Base-by-base conservation (phyloP, 2,888 invertebrate species). In the Romanomermis culicivorax region DNA sequence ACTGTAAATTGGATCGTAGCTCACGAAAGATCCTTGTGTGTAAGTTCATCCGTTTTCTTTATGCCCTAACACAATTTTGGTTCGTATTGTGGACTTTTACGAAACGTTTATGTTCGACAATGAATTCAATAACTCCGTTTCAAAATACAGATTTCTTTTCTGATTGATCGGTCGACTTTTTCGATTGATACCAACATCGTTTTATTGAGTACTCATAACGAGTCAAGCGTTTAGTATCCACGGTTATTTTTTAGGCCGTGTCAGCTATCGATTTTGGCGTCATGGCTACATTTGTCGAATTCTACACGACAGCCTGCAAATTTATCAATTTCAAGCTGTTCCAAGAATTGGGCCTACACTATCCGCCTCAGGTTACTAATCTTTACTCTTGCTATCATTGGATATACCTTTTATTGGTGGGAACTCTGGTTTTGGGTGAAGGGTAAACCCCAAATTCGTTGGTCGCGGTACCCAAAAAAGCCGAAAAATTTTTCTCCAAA, bases 281-380 rank as follows among this genome's bases (percentile, higher is more conserved):
- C 7, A 93, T 97, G 93, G 82, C 86, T 14, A 89, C 85, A 49
- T 97, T 97, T 74, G 85, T 88, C 0, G 91, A 95, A 71, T 97
- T 97, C 73, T 95, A 97, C 71, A 81, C 81, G 26, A 81, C 85
- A 55, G 79, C 95, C 79, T 76, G 97, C 61, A 91, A 93, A 26
- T 97, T 95, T 72, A 81, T 91, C 17, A 95, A 95, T 70, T 97
- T 81, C 72, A 81, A 86, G 58, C 74, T 97, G 25, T 97, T 82
- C 69, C 80, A 86, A 67, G 78, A 80, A 17, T 73, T 89, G 25
- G 93, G 93, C 69, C 70, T 95, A 59, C 79, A 80, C 60, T 97
- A 97, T 73, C 97, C 97, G 42, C 97, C 95, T 23, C 82, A 82
- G 69, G 78, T 86, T 14, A 17, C 29, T 4, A n/a, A n/a, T n/a